Evolutionary conservation across 2,888 invertebrate species (phyloP).

Genomic region (Tetrapedia diversipes): DNA sequence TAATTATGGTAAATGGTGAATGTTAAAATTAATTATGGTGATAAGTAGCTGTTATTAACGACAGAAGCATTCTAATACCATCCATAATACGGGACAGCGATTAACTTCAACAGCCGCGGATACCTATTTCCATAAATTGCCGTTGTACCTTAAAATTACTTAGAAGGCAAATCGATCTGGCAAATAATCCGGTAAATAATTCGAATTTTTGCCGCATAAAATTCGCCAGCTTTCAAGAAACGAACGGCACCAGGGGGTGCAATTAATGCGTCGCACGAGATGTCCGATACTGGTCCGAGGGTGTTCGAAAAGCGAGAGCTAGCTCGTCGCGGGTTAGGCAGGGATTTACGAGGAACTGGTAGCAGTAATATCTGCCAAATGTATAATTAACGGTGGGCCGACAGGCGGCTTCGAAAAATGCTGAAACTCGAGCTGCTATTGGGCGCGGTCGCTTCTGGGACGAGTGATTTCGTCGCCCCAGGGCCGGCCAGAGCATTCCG

Average conservation of each 20-base stretch:
- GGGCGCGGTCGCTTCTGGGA: conserved; percentile 69
- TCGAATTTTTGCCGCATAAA: neutral
- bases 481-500: conserved; percentile 46
- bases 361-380: conserved; percentile 58
- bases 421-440: conserved; percentile 70
- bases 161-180: too few species aligned
- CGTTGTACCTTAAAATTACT: too few species aligned
- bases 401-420: conserved; percentile 58
- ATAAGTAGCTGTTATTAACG: too few species aligned
- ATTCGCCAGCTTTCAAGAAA: neutral
- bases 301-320: conserved; percentile 2
- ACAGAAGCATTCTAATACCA: too few species aligned
- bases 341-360: conserved; percentile 55
- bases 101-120: too few species aligned
- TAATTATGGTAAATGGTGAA: too few species aligned
- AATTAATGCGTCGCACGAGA: conserved; percentile 9
- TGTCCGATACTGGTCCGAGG: neutral
- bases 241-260: neutral
- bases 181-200: too few species aligned
- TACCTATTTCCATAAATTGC: too few species aligned
- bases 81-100: too few species aligned
- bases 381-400: conserved; percentile 63
- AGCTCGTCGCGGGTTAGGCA: conserved; percentile 6
- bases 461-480: conserved; percentile 61
- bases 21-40: too few species aligned